These are phyloP conservation scores for Heteromurus nitidus DNA, from an alignment of 2,888 invertebrate genomes.

Conservation along the genomic window DNA sequence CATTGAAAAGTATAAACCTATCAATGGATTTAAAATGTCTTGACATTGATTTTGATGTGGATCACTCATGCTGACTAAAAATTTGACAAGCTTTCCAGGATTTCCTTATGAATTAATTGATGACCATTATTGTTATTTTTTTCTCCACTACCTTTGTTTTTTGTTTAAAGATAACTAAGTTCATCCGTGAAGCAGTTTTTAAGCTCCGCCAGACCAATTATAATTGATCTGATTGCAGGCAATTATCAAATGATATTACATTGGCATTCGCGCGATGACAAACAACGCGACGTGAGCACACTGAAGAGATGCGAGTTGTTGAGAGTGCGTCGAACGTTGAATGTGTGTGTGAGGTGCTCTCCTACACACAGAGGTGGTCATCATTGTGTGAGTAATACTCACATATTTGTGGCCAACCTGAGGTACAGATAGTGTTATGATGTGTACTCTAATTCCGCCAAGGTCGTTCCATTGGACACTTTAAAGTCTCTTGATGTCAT, in stretches of 20 bases:
- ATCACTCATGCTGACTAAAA: conserved; percentile 10
- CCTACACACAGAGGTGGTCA: conserved; percentile 37
- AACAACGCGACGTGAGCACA: background rate
- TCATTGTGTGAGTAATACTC: background rate
- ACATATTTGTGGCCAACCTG: background rate
- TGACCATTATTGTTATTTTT: conserved; percentile 39
- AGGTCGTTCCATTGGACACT: conserved; percentile 50
- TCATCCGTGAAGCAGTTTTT: background rate
- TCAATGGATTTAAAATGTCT: background rate
- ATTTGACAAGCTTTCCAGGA: conserved; percentile 53
- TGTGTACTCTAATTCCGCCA: conserved; percentile 52
- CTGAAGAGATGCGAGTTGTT: background rate
- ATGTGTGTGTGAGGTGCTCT: conserved; percentile 24
- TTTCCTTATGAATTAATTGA: conserved; percentile 52
- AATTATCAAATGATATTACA: conserved; percentile 10
- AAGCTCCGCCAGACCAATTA: conserved; percentile 23
- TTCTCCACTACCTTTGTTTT: conserved; percentile 15
- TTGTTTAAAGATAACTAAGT: conserved; percentile 28
- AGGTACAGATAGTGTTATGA: background rate
- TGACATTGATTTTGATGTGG: conserved; percentile 39
- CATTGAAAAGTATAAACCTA: background rate
- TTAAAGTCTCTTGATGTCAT: conserved; percentile 41
- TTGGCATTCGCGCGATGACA: background rate
- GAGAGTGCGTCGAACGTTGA: too few relatives aligned
- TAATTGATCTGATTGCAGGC: conserved; percentile 49